Conservation (phyloP, 1,140 invertebrate species). For the Parapsyche elsis region DNA sequence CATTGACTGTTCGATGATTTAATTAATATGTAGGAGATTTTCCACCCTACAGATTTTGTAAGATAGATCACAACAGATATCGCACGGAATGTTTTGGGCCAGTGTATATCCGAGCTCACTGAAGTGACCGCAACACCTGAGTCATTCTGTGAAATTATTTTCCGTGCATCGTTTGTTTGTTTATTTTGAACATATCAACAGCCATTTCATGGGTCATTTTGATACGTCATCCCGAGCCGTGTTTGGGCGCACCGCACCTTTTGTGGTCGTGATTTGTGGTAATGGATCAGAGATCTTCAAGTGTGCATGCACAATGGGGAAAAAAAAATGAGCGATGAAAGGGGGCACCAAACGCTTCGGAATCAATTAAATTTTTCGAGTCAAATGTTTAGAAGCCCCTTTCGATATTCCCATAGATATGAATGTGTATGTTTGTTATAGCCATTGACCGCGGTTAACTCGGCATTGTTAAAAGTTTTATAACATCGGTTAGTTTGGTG, state of each 20-base stretch:
- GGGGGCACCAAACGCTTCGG: neutral
- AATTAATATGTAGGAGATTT: too few relatives aligned
- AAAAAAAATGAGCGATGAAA: neutral
- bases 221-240: conserved; percentile 38
- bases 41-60: too few relatives aligned
- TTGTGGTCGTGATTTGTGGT: conserved; percentile 29
- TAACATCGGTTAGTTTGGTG: neutral
- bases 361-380: conserved; percentile 11
- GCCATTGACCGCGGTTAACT: neutral
- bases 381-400: neutral
- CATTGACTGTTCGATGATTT: too few relatives aligned
- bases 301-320: neutral
- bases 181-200: conserved; percentile 43
- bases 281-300: conserved; percentile 32
- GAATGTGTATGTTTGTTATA: neutral
- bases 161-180: conserved; percentile 26
- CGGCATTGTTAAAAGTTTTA: conserved; percentile 28
- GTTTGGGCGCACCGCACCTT: conserved; percentile 18
- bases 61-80: too few relatives aligned
- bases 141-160: conserved; percentile 48
- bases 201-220: conserved; percentile 42
- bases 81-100: neutral
- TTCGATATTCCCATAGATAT: too few relatives aligned
- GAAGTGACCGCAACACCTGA: conserved; percentile 39
- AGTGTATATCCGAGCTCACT: neutral